A percentile compares a stretch with the other conserved stretches of the same genome.
These are phyloP conservation scores for Serripes groenlandicus DNA, from an alignment of 2,888 invertebrate genomes.

Conservation along the genomic window DNA sequence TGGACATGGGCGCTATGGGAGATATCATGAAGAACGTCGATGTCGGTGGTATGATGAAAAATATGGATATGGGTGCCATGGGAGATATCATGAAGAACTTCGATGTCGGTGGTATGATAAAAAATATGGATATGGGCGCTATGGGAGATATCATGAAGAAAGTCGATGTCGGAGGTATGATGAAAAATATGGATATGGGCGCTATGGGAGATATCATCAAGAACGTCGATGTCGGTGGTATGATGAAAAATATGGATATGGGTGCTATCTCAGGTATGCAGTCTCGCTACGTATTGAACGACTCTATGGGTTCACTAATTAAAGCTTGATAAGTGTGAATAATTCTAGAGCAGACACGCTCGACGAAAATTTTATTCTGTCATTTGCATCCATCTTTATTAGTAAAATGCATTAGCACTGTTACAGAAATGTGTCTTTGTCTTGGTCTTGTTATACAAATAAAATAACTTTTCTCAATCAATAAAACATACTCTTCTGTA, in stretches of 20 bases:
- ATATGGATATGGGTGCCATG: constrained; percentile 58
- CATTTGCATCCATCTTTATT: too few species aligned
- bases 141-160: constrained; percentile 45
- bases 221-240: constrained; percentile 45
- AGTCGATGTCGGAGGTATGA: constrained; percentile 38
- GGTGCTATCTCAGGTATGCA: constrained; percentile 41
- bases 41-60: constrained; percentile 55
- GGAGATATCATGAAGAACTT: constrained; percentile 59
- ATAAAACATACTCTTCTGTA: too few species aligned
- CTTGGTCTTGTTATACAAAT: too few species aligned
- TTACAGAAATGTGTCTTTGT: too few species aligned
- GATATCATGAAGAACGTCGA: constrained; percentile 61
- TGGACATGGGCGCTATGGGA: constrained; percentile 45
- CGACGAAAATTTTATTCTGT: too few species aligned
- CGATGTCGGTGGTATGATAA: constrained; percentile 39
- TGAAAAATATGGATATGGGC: constrained; percentile 61
- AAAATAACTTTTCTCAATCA: too few species aligned
- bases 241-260: constrained; percentile 63
- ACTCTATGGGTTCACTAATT: too few species aligned
- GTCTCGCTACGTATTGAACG: too few species aligned
- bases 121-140: constrained; percentile 42
- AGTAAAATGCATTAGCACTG: too few species aligned
- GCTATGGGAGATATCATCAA: constrained; percentile 54
- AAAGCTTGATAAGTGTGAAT: too few species aligned
- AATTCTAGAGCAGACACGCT: too few species aligned